A percentile compares a stretch with the other conserved stretches of the same genome.
These are phyloP conservation scores for Drosophila antonietae DNA, from an alignment of 2,888 invertebrate genomes.

Conservation along the genomic window DNA sequence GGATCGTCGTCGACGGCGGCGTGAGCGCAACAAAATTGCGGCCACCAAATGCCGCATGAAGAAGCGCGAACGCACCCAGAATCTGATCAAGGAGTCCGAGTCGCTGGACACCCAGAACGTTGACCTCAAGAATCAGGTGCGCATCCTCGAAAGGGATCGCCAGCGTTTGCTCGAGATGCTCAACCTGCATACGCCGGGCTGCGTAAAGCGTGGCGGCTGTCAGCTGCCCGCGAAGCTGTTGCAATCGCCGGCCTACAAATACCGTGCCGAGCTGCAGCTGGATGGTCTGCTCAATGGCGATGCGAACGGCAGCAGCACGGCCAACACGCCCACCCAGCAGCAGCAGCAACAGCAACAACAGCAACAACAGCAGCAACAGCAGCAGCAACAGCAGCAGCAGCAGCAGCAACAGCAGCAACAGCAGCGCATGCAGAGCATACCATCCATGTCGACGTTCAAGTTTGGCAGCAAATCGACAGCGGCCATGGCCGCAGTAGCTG, in stretches of 20 bases:
- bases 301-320: constrained; percentile 23
- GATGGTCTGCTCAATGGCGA: constrained; percentile 54
- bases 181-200: constrained; percentile 89
- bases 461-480: constrained; percentile 72
- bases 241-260: constrained; percentile 83
- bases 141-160: constrained; percentile 92
- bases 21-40: constrained; percentile 97
- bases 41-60: constrained; percentile 97
- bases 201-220: constrained; percentile 85
- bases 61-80: constrained; percentile 94
- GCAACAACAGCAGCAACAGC: constrained; percentile 16
- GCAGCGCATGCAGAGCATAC: constrained; percentile 82
- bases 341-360: constrained; percentile 16
- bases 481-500: constrained; percentile 69
- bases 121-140: constrained; percentile 92
- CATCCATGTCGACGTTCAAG: constrained; percentile 84
- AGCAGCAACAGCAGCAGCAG: constrained; percentile 44
- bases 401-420: constrained; percentile 50
- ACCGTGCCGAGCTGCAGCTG: constrained; percentile 81
- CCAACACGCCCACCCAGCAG: constrained; percentile 20
- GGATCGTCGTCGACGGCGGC: constrained; percentile 92
- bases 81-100: constrained; percentile 94
- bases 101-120: constrained; percentile 93
- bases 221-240: constrained; percentile 81
- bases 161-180: constrained; percentile 92